phyloP scores from a whole-genome alignment of 2,888 invertebrate genomes.

The Xanthorhoe designata region DNA sequence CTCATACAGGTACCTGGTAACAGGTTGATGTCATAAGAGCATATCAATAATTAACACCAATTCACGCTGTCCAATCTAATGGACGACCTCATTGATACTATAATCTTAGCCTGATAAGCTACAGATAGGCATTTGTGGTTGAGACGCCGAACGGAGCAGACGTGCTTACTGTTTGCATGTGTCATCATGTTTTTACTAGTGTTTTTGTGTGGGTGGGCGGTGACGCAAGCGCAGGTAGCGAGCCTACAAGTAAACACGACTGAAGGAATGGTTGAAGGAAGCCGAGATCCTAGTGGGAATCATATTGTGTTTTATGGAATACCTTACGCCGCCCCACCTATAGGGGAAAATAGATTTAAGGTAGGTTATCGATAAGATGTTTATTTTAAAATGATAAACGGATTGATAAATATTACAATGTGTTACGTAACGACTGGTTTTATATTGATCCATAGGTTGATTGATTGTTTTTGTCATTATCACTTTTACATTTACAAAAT shows the following conservation, averaged over 20 bases:
- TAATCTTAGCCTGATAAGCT: conserved; percentile 46
- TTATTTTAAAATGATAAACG: background rate
- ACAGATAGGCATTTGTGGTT: conserved; percentile 25
- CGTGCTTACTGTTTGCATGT: conserved; percentile 24
- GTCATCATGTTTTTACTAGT: conserved; percentile 46
- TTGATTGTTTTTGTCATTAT: background rate
- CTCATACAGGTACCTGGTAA: background rate
- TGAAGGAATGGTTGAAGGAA: conserved; percentile 65
- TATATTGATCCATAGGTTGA: background rate
- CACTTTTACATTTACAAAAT: background rate
- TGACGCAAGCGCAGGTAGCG: conserved; percentile 52
- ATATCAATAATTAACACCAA: conserved; percentile 13
- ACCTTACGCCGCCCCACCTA: conserved; percentile 65
- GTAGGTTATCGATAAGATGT: conserved; percentile 42
- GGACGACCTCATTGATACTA: conserved; percentile 52
- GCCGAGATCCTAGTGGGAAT: conserved; percentile 54
- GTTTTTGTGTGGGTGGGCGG: conserved; percentile 47
- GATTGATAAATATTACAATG: background rate
- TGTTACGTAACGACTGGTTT: background rate
- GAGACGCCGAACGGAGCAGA: conserved; percentile 21
- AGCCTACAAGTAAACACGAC: conserved; percentile 61
- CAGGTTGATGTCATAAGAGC: background rate
- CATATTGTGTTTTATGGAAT: conserved; percentile 68
- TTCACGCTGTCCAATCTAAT: conserved; percentile 13
- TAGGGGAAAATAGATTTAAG: conserved; percentile 66